These are phyloP conservation scores for Ptilonorhynchus violaceus DNA, from an alignment of 2,113 vertebrate genomes.

Conservation along the genomic window DNA sequence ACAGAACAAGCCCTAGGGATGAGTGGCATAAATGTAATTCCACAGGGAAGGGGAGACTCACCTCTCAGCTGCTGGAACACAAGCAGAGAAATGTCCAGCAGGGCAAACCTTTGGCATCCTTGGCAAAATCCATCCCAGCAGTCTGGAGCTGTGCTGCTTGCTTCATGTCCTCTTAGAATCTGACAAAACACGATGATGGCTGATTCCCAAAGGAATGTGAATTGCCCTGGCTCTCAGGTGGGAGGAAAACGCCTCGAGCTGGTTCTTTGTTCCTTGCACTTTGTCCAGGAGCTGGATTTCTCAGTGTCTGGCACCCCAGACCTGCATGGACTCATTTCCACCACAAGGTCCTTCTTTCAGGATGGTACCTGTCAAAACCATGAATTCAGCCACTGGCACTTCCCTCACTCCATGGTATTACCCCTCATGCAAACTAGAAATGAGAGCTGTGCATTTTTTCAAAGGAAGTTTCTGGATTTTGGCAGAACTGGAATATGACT, in stretches of 20 bases:
- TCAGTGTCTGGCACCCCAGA: background rate
- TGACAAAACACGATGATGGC: background rate
- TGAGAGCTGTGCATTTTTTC: background rate
- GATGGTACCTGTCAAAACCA: background rate
- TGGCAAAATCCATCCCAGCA: background rate
- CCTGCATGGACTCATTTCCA: background rate
- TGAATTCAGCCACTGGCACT: background rate
- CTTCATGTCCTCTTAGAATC: background rate
- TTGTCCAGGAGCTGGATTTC: background rate
- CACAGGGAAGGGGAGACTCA: background rate
- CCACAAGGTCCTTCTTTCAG: background rate
- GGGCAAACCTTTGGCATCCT: background rate
- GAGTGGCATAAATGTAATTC: background rate
- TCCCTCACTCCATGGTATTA: background rate
- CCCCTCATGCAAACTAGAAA: background rate
- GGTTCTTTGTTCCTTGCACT: background rate
- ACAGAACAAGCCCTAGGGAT: background rate
- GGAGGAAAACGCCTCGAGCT: background rate
- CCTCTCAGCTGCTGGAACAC: background rate
- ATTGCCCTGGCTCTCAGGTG: background rate
- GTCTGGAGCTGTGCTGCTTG: background rate
- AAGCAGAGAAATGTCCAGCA: background rate
- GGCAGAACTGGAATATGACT: background rate
- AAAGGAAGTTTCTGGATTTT: background rate
- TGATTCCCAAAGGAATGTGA: background rate